phyloP scores from a whole-genome alignment of 2,113 vertebrate genomes.

The Tapirus terrestris region DNA sequence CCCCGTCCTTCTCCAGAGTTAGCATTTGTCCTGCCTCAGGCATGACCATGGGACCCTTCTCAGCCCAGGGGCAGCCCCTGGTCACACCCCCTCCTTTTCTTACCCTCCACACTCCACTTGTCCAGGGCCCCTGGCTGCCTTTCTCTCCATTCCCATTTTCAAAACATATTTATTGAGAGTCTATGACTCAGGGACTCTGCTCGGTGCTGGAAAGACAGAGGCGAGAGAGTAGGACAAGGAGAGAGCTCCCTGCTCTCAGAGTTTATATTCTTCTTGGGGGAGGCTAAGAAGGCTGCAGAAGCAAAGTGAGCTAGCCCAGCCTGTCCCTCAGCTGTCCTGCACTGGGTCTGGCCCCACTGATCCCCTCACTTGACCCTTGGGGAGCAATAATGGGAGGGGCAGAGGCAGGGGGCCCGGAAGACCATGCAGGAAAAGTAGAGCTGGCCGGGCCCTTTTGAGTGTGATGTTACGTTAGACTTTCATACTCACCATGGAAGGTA shows the following conservation, averaged over 20 bases:
- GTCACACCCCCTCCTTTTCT: not conserved
- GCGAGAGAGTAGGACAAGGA: fast-evolving
- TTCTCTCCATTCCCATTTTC: not conserved
- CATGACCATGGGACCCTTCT: not conserved
- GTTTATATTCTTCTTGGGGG: not conserved
- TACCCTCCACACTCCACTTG: not conserved
- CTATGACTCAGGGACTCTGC: not conserved
- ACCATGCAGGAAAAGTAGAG: not conserved
- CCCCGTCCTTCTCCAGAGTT: not conserved
- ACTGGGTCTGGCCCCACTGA: not conserved
- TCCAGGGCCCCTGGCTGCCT: not conserved
- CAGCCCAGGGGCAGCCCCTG: not conserved
- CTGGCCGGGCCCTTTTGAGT: not conserved
- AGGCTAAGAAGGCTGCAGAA: not conserved
- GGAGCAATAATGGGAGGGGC: not conserved
- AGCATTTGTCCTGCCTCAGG: not conserved
- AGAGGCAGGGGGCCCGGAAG: not conserved
- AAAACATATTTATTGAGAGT: not conserved
- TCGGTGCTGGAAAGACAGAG: not conserved
- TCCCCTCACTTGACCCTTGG: not conserved
- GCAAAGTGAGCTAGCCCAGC: not conserved
- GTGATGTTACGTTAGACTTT: not conserved
- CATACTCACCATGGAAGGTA: not conserved
- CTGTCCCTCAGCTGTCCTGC: fast-evolving
- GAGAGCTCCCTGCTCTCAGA: not conserved